Base-by-base conservation (phyloP, 2,888 invertebrate species). In the Calameuta idolon region DNA sequence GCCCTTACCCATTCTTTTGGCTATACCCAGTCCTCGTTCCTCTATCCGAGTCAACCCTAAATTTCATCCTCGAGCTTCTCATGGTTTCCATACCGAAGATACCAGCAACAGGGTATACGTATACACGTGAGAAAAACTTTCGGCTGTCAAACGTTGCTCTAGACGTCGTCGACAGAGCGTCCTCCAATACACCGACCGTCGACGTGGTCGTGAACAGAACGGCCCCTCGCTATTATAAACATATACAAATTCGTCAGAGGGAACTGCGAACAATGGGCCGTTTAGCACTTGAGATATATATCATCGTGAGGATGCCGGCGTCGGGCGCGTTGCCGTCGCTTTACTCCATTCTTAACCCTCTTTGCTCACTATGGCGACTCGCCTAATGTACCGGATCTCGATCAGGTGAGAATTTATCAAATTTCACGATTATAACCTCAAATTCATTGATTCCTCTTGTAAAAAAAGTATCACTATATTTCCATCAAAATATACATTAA, bases 211-310 rank as follows among this genome's bases (percentile, higher is more conserved):
- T 55, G 35, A 55, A 55, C 55, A 23, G 55, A 55, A 55, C 55
- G 5, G 23, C 23, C 55, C 55, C 55, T 87, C 84, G 88, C 89
- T 88, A 90, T 90, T 91, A 91, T 91, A 90, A 91, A 91, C 90
- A 89, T 90, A 90, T 91, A 91, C 91, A 91, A 91, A 91, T 91
- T 91, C 91, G 91, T 91, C 91, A 91, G 89, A 85, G 86, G 89
- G 87, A 87, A 86, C 88, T 83, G 86, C 84, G 85, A 90, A 91
- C 91, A 91, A 91, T 91, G 89, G 90, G 90, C 90, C 91, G 89
- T 91, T 91, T 90, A 90, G 89, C 88, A 86, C 88, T 86, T 86
- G 82, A 90, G 90, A 90, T 90, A 90, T 90, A 91, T 89, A 90
- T 91, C 90, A 91, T 91, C 89, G 88, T 87, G 55, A 55, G 55